Percentiles rank a stretch among this genome's conserved stretches.
Conservation (phyloP, 35 echinoderm and acorn worm genomes). For the Chiridota heheva region DNA sequence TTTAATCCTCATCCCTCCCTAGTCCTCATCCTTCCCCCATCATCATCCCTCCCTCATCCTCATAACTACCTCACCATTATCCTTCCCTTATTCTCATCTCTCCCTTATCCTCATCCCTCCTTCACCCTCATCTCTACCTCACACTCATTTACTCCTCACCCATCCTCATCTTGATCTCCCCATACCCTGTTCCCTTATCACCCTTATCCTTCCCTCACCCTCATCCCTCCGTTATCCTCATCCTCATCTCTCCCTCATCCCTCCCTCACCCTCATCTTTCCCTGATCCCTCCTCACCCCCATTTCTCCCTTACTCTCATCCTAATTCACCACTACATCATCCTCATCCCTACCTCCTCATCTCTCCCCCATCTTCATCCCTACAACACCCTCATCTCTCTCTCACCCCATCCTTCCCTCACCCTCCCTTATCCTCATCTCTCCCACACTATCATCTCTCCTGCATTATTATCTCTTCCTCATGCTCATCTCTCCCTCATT, state of each 20-base stretch:
- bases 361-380: no score
- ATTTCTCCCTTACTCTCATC: no score
- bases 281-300: background rate
- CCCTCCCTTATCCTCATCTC: no score
- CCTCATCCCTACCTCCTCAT: no score
- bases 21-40: no score
- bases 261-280: no score
- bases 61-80: background rate
- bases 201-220: background rate
- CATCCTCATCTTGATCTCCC: background rate
- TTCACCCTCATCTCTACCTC: background rate
- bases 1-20: no score
- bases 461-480: conserved; percentile 14
- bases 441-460: background rate
- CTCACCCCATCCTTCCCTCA: no score
- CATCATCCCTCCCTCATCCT: background rate
- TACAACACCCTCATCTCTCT: no score
- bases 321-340: no score
- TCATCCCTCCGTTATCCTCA: background rate
- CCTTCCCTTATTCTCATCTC: background rate
- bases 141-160: background rate
- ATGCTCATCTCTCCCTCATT: background rate
- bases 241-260: no score
- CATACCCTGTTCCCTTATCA: background rate
- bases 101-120: background rate